Evolutionary conservation across 2,888 invertebrate species (phyloP), one percentile per base, ranked within the genome.

Genomic region (Acanthosepion pharaonis): DNA sequence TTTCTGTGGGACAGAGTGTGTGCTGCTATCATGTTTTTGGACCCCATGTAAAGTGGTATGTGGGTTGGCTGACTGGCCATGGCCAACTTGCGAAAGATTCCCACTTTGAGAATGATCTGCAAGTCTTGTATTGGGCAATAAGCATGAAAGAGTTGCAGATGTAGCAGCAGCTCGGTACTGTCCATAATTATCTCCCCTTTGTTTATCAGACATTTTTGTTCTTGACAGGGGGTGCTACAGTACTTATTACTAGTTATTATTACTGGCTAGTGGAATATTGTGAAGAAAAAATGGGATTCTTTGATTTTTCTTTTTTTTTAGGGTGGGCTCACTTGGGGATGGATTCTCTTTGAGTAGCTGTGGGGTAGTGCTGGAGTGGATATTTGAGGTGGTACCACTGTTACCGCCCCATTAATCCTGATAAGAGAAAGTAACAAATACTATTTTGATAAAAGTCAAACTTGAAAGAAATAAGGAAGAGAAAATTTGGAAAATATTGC

Each of bases 351-450:
- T 78, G 78, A 78, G 78, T 78, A 78, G 64, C 64, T 64, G 64
- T 28, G 33, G 78, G 33, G 78, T 78, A 78, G n/a, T 78, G 78
- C 78, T 78, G 78, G 78, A 78, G n/a, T 78, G 78, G 78, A 78
- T 78, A 78, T 78, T 33, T 5, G 51, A 93, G 92, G n/a, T 48
- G 92, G 49, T 53, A 93, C 92, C 92, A 53, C 53, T 51, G 92
- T 93, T 93, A 93, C 92, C 92, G 49, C 92, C 92, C 92, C 92
- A 25, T 93, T 53, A 93, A 49, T 93, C 53, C 92, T 93, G 92
- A 93, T 93, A 51, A 93, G 18, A 51, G n/a, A 93, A 93, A 93
- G 92, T 15, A 93, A 93, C n/a, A 23, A 59, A 59, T 59, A 78
- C 28, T 78, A n/a, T 78, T 78, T 78, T n/a, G n/a, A 78, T 78